Conservation (phyloP, 2,888 invertebrate genomes). For the Cheilosia urbana region DNA sequence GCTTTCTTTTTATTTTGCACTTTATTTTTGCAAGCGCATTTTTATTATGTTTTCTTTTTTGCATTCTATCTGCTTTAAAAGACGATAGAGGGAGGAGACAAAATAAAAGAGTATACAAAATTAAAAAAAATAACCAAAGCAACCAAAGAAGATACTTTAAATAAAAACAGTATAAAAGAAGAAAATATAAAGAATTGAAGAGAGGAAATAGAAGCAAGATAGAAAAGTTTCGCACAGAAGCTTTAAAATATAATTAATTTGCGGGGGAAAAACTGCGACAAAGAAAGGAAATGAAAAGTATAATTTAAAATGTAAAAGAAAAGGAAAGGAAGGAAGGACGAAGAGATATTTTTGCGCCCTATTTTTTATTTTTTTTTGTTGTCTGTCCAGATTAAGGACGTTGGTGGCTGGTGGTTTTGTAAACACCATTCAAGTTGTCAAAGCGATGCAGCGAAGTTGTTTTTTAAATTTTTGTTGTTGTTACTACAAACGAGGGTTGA, state of each 20-base stretch:
- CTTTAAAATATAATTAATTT: constrained; percentile 70
- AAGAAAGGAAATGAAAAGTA: constrained; percentile 36
- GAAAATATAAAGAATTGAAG: constrained; percentile 9
- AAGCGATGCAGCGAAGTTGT: constrained; percentile 22
- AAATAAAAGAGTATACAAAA: constrained; percentile 28
- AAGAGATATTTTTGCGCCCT: constrained; percentile 20
- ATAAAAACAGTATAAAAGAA: constrained; percentile 19
- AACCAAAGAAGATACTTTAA: constrained; percentile 12
- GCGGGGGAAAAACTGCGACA: constrained; percentile 50
- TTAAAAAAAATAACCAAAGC: constrained; percentile 19
- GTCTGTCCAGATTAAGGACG: constrained; percentile 50
- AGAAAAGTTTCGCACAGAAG: constrained; percentile 42
- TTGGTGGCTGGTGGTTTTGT: constrained; percentile 18
- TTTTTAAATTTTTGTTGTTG: constrained; percentile 5
- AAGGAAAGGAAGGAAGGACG: constrained; percentile 33
- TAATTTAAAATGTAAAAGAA: not conserved
- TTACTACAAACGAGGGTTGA: constrained; percentile 53
- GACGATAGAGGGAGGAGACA: constrained; percentile 28
- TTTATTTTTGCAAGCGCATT: constrained; percentile 52
- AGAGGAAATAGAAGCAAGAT: not conserved
- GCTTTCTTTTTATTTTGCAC: constrained; percentile 7
- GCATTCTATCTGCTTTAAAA: constrained; percentile 21
- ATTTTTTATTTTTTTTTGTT: not conserved
- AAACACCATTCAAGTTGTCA: constrained; percentile 29
- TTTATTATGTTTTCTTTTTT: constrained; percentile 34